Conservation (phyloP, 2,888 invertebrate species). For the Agrochola macilenta region DNA sequence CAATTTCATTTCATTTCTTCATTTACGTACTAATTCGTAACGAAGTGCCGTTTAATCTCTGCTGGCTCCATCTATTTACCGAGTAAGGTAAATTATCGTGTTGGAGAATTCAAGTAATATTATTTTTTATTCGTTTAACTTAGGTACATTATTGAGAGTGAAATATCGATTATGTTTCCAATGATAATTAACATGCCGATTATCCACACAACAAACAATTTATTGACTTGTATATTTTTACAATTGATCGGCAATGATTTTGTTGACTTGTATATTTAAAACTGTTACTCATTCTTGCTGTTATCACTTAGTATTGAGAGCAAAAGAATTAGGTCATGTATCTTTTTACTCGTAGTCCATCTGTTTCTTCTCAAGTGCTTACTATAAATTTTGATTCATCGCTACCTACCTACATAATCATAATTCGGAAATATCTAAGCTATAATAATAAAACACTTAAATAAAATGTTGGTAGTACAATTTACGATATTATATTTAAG, state of each 20-base stretch:
- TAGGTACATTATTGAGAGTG: background rate
- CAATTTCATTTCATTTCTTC: no score
- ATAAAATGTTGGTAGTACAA: background rate
- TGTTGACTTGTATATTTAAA: background rate
- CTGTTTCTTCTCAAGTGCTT: conserved; percentile 10
- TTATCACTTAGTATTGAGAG: conserved; percentile 25
- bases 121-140: background rate
- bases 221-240: background rate
- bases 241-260: conserved; percentile 5
- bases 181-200: background rate
- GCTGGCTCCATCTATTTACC: conserved; percentile 4
- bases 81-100: background rate
- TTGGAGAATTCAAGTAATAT: background rate
- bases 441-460: conserved; percentile 20
- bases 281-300: background rate
- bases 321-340: conserved; percentile 25
- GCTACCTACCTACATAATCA: background rate
- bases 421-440: conserved; percentile 10
- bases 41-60: background rate
- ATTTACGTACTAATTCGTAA: no score
- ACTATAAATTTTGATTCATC: background rate
- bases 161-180: background rate
- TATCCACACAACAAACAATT: background rate
- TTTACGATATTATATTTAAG: background rate
- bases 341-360: conserved; percentile 4